phyloP scores from a whole-genome alignment of 2,797 vertebrate species.

The Dermochelys coriacea region DNA sequence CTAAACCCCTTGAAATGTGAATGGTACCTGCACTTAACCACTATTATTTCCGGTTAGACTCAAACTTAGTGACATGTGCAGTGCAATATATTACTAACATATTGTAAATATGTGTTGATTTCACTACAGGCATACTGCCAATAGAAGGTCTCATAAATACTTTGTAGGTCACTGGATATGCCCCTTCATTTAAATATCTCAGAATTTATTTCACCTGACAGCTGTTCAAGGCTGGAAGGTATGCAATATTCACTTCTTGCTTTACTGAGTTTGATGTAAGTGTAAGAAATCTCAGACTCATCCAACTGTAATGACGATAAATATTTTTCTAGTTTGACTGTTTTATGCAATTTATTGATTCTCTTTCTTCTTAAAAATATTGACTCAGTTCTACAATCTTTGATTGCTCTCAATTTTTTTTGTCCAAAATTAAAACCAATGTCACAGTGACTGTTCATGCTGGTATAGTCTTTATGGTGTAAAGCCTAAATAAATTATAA shows the following conservation, averaged over 20 bases:
- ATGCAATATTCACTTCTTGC: neutral
- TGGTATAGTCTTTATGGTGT: neutral
- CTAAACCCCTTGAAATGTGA: neutral
- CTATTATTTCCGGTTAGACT: neutral
- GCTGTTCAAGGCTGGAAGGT: neutral
- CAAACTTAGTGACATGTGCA: too few relatives aligned
- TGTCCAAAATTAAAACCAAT: neutral
- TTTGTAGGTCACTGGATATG: neutral
- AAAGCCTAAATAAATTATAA: neutral
- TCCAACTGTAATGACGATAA: neutral
- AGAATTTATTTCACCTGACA: neutral
- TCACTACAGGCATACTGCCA: neutral
- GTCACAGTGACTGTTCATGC: neutral
- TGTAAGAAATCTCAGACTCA: neutral
- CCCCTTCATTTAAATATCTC: constrained; percentile 1
- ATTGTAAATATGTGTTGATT: neutral
- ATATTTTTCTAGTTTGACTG: neutral
- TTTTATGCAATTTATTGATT: neutral
- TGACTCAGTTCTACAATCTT: neutral
- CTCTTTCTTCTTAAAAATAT: constrained; percentile 2
- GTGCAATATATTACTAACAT: too few relatives aligned
- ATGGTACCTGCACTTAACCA: neutral
- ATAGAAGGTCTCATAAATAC: neutral
- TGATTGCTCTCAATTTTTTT: neutral
- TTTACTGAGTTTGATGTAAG: neutral